Percentiles rank a stretch among this genome's conserved stretches.
phyloP scores from a whole-genome alignment of 2,888 invertebrate genomes.

The Apoderus coryli region DNA sequence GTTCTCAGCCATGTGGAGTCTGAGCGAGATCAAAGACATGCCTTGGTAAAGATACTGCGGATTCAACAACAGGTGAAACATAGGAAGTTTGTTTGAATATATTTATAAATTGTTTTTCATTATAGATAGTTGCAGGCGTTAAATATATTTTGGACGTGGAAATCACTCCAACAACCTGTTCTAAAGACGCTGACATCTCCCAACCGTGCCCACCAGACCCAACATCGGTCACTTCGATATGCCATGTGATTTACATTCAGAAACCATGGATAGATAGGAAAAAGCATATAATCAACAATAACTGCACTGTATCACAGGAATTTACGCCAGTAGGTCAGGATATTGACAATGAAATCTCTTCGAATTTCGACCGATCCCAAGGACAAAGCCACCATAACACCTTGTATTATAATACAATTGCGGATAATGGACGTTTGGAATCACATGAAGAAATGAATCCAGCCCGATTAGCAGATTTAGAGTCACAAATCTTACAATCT shows the following conservation, averaged over 20 bases:
- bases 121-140: conserved; percentile 45
- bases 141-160: conserved; percentile 40
- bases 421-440: no score
- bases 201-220: conserved; percentile 28
- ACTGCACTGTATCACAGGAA: conserved; percentile 45
- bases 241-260: conserved; percentile 47
- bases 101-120: no score
- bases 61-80: conserved; percentile 43
- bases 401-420: no score
- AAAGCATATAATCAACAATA: conserved; percentile 46
- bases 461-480: conserved; percentile 24
- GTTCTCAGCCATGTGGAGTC: conserved; percentile 36
- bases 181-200: conserved; percentile 23
- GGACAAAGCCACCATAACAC: no score
- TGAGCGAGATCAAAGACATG: conserved; percentile 29
- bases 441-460: conserved; percentile 23
- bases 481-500: conserved; percentile 28
- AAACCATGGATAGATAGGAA: conserved; percentile 50
- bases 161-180: conserved; percentile 31
- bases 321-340: conserved; percentile 26
- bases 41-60: conserved; percentile 33
- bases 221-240: conserved; percentile 26
- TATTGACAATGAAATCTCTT: conserved; percentile 27
- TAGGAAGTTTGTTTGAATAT: background rate
- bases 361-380: conserved; percentile 19